Evolutionary conservation across 2,888 invertebrate species (phyloP).

Genomic region (Protophormia terraenovae): DNA sequence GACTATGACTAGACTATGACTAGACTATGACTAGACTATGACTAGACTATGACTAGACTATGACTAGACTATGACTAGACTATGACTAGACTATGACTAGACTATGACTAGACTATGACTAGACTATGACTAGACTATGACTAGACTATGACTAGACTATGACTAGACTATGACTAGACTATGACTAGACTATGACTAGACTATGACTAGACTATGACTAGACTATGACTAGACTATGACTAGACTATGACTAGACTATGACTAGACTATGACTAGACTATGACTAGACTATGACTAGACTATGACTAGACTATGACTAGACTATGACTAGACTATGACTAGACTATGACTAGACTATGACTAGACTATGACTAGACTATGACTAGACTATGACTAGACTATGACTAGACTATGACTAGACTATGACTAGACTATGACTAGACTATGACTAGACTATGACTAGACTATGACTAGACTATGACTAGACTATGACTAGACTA

Average conservation of each 20-base stretch:
- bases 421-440: no score
- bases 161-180: constrained; percentile 6
- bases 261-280: no score
- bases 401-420: no score
- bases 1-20: neutral
- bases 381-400: no score
- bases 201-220: constrained; percentile 2
- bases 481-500: no score
- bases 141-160: neutral
- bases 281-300: no score
- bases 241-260: neutral
- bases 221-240: constrained; percentile 1
- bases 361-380: no score
- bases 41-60: neutral
- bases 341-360: no score
- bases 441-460: no score
- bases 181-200: constrained; percentile 1
- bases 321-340: no score
- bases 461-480: no score
- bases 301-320: no score
- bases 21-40: neutral
- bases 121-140: constrained; percentile 4
- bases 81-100: neutral
- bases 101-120: constrained; percentile 3
- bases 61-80: neutral